Conservation (phyloP, 2,888 invertebrate species). For the Platycnemis pennipes region DNA sequence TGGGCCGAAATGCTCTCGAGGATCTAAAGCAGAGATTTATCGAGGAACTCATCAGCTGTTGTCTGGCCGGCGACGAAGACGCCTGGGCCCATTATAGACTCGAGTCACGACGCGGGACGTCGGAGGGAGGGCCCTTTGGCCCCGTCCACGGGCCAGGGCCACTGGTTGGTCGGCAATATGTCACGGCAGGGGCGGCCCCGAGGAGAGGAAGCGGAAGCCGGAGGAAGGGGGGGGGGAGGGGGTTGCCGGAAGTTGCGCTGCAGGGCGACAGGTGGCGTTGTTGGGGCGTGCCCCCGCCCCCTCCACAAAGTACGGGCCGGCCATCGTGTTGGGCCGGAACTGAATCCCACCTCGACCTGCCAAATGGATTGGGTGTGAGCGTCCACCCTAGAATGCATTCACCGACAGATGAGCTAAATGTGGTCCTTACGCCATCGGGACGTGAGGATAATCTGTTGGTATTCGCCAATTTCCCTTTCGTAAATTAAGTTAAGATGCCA, state of each 20-base stretch:
- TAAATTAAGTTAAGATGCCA: no score
- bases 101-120: no score
- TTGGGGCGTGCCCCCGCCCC: neutral
- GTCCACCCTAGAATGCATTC: neutral
- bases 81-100: no score
- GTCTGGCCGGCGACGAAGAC: neutral
- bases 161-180: slow-evolving; percentile 51
- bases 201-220: slow-evolving; percentile 53
- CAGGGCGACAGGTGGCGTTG: slow-evolving; percentile 62
- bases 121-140: no score
- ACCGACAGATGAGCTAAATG: neutral
- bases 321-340: no score
- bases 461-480: no score
- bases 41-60: neutral
- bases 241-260: slow-evolving; percentile 42
- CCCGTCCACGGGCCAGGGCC: neutral
- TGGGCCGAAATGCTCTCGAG: neutral
- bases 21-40: neutral
- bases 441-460: no score
- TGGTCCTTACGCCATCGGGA: no score
- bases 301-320: neutral
- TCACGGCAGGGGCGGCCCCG: neutral
- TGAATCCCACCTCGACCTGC: neutral
- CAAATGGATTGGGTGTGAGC: neutral
- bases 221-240: neutral